Conservation (phyloP, 1,140 invertebrate genomes). For the Procambarus clarkii region DNA sequence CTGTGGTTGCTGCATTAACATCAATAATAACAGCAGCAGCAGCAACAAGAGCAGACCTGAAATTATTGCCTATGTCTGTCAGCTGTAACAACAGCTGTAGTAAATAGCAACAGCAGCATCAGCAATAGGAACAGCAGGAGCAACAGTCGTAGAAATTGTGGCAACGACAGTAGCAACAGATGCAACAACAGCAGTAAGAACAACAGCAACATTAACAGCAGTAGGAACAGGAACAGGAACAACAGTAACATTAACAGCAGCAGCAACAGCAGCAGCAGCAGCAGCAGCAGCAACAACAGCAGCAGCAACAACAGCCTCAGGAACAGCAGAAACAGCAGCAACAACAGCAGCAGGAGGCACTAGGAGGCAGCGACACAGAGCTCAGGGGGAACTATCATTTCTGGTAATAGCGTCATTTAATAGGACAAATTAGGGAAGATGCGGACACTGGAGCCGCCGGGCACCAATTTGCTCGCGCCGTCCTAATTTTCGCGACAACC, state of each 20-base stretch:
- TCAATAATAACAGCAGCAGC: too few species aligned
- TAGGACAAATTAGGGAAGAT: slow-evolving; percentile 44
- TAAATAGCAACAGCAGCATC: too few species aligned
- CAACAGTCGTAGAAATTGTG: too few species aligned
- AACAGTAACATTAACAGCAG: not conserved
- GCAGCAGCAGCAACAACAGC: not conserved
- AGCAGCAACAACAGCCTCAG: not conserved
- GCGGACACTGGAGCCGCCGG: slow-evolving; percentile 14
- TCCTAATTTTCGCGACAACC: slow-evolving; percentile 36
- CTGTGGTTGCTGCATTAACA: too few species aligned
- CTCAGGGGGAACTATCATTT: not conserved
- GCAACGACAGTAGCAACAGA: too few species aligned
- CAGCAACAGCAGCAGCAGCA: not conserved
- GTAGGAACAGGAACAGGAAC: not conserved
- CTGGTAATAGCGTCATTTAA: slow-evolving; percentile 41
- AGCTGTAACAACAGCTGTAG: too few species aligned
- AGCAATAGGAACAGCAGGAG: too few species aligned
- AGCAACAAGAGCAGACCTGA: too few species aligned
- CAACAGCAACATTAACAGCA: not conserved
- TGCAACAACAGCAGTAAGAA: too few species aligned
- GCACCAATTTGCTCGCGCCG: not conserved
- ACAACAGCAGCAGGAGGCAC: not conserved
- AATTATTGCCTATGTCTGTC: too few species aligned
- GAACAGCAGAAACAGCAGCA: not conserved
- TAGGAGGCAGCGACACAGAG: not conserved